phyloP scores from a whole-genome alignment of 2,113 vertebrate genomes.

The Scolopax mira region DNA sequence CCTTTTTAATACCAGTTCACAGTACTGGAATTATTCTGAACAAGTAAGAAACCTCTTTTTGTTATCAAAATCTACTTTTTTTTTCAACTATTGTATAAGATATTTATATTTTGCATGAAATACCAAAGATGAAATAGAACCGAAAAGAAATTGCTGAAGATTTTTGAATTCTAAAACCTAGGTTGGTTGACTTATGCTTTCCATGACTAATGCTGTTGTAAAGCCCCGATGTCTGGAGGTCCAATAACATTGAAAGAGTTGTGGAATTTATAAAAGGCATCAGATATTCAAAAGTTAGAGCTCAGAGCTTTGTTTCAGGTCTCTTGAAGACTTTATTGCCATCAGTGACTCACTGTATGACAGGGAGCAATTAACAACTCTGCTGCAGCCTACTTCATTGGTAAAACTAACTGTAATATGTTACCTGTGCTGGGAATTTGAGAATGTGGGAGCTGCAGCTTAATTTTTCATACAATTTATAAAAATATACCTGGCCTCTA shows the following conservation, averaged over 20 bases:
- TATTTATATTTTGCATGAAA: background rate
- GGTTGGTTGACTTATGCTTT: background rate
- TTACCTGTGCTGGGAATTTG: background rate
- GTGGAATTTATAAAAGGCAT: background rate
- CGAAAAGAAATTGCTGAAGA: background rate
- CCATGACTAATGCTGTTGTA: background rate
- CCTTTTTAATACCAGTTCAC: background rate
- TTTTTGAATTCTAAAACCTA: background rate
- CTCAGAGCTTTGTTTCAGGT: background rate
- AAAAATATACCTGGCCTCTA: background rate
- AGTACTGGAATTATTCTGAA: background rate
- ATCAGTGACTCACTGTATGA: background rate
- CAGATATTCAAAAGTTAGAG: background rate
- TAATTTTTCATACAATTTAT: background rate
- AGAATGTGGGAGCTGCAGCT: background rate
- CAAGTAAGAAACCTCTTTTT: background rate
- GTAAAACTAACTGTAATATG: background rate
- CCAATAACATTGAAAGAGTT: background rate
- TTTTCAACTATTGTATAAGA: background rate
- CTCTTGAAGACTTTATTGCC: background rate
- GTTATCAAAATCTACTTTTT: background rate
- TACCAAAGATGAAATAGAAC: background rate
- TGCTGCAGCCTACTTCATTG: background rate
- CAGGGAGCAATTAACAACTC: background rate
- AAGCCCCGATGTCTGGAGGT: background rate